These are phyloP conservation scores for Agrochola lychnidis DNA, from an alignment of 2,888 invertebrate genomes.

Conservation along the genomic window DNA sequence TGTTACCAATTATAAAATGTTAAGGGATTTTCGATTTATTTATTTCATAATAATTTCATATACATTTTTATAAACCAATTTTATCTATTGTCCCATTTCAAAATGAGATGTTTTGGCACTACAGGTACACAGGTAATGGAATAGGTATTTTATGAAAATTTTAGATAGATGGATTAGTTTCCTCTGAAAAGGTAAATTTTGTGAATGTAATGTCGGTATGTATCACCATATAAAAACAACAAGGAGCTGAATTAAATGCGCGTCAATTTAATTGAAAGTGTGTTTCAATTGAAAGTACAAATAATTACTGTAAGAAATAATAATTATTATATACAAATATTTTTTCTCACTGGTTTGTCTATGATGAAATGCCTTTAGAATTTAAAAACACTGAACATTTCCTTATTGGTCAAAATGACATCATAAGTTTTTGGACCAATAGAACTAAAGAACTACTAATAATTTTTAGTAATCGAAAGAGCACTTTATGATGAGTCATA, in stretches of 20 bases:
- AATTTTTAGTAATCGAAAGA: conserved; percentile 75
- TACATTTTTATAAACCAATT: neutral
- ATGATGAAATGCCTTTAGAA: conserved; percentile 32
- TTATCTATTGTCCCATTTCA: neutral
- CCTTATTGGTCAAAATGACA: conserved; percentile 59
- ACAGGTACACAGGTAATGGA: neutral
- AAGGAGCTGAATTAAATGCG: neutral
- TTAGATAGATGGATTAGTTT: neutral
- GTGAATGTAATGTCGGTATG: neutral
- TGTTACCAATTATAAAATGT: conserved; percentile 60
- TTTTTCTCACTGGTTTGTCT: conserved; percentile 40
- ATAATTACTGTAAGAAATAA: neutral
- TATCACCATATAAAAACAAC: neutral
- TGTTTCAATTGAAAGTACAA: neutral
- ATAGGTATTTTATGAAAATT: no score
- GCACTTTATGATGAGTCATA: conserved; percentile 86
- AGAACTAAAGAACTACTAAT: conserved; percentile 25
- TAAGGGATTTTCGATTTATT: neutral
- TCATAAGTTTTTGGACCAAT: conserved; percentile 55
- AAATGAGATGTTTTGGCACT: neutral
- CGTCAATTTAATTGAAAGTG: no score
- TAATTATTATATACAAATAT: neutral
- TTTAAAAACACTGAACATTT: conserved; percentile 58
- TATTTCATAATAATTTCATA: neutral
- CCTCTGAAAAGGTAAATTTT: neutral